phyloP scores from a whole-genome alignment of 2,888 invertebrate species.

The Pollenia amentaria region DNA sequence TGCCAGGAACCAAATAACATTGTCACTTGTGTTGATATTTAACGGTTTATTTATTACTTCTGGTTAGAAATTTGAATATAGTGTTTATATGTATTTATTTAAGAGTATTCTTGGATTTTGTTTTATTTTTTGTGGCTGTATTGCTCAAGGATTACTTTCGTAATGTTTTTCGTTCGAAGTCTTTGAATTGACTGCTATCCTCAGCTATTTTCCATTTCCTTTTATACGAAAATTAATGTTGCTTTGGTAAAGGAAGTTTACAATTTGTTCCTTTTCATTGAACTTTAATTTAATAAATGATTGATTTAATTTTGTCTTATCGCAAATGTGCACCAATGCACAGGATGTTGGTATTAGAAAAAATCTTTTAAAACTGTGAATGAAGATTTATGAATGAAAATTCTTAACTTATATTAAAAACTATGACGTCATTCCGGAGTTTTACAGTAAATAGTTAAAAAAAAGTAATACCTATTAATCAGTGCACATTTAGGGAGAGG shows the following conservation, averaged over 20 bases:
- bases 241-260: constrained; percentile 14
- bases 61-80: background rate
- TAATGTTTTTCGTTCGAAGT: constrained; percentile 59
- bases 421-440: constrained; percentile 53
- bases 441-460: background rate
- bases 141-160: background rate
- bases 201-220: constrained; percentile 45
- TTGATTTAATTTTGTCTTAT: constrained; percentile 76
- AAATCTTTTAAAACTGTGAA: background rate
- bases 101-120: constrained; percentile 27
- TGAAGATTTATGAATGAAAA: constrained; percentile 60
- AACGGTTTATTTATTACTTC: constrained; percentile 5
- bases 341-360: constrained; percentile 20
- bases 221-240: constrained; percentile 71
- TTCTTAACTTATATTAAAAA: background rate
- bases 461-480: background rate
- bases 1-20: constrained; percentile 78
- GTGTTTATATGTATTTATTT: constrained; percentile 28
- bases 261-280: constrained; percentile 70
- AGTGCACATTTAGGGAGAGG: no score
- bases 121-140: background rate
- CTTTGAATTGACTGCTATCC: constrained; percentile 71
- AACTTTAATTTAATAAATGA: constrained; percentile 73
- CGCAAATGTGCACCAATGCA: constrained; percentile 76
- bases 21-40: constrained; percentile 43